Evolutionary conservation across 2,888 invertebrate species (phyloP), one percentile per base, ranked within the genome.

Genomic region (Drosophila pegasa): DNA sequence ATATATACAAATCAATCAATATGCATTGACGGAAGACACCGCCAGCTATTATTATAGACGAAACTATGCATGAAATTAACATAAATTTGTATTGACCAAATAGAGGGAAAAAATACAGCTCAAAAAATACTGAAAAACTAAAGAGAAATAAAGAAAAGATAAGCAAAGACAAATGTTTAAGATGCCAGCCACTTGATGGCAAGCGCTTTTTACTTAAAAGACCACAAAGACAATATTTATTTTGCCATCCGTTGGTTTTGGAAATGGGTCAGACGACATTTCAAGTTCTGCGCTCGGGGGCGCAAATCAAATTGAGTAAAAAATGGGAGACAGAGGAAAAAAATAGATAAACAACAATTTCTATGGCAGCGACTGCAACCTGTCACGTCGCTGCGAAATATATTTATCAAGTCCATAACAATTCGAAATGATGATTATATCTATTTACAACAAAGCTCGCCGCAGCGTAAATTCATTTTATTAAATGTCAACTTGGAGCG

Each of bases 381-480:
- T 85, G 85, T 80, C 83, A 82, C 72, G 18, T 65, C 22, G 35
- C 50, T 22, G 10, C 20, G 29, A 80, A 64, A 85, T 74, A 73
- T 79, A 87, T 77, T 77, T 73, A 85, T 85, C 82, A 85, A 78
- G 71, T 74, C 80, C 65, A 71, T 78, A 82, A 87, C 80, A 82
- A 84, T 84, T 82, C 64, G 57, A 69, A 75, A 60, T 66, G 57
- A 87, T 75, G 81, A 84, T 87, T 84, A 84, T 76, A 84, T 87
- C 76, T 74, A 80, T 85, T 79, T 76, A 72, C 75, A 73, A 73
- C 64, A 76, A 78, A 68, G 66, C 47, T 54, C 43, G 59, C 64
- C 66, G 65, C 58, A 57, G 52, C 67, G 18, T 10, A 48, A 86
- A 78, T 75, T 69, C 80, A 61, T 85, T 87, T 86, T 86, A 86